A percentile compares a stretch with the other conserved stretches of the same genome.
Conservation (phyloP, 2,113 vertebrate genomes). For the Mirza zaza region DNA sequence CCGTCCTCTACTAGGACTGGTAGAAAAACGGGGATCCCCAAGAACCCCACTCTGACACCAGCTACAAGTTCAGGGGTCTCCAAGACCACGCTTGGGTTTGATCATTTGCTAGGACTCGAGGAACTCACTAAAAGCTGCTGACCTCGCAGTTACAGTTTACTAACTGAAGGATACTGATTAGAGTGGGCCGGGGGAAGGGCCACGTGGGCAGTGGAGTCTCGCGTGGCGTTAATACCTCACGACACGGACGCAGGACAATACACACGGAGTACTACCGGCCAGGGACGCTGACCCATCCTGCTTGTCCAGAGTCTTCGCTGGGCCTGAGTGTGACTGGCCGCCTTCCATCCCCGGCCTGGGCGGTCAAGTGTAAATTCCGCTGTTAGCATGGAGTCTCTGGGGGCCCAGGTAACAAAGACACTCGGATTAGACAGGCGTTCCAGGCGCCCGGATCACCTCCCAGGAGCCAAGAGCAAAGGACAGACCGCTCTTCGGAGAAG, state of each 20-base stretch:
- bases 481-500: neutral
- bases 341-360: neutral
- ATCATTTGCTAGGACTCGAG: too few relatives aligned
- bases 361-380: neutral
- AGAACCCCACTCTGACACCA: neutral
- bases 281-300: too few relatives aligned
- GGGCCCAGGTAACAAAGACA: neutral
- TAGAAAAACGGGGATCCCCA: neutral
- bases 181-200: neutral
- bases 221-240: neutral
- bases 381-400: neutral
- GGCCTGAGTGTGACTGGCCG: too few relatives aligned
- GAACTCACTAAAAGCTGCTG: too few relatives aligned
- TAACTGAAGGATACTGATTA: neutral
- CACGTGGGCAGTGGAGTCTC: too few relatives aligned
- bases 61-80: neutral
- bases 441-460: neutral
- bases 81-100: neutral
- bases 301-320: too few relatives aligned
- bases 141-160: neutral
- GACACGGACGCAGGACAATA: neutral
- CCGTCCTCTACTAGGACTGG: neutral
- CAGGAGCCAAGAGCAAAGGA: neutral
- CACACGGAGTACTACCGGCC: too few relatives aligned
- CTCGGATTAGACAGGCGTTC: too few relatives aligned